These are phyloP conservation scores for Elgaria multicarinata DNA, from an alignment of 2,113 vertebrate genomes.

Conservation along the genomic window DNA sequence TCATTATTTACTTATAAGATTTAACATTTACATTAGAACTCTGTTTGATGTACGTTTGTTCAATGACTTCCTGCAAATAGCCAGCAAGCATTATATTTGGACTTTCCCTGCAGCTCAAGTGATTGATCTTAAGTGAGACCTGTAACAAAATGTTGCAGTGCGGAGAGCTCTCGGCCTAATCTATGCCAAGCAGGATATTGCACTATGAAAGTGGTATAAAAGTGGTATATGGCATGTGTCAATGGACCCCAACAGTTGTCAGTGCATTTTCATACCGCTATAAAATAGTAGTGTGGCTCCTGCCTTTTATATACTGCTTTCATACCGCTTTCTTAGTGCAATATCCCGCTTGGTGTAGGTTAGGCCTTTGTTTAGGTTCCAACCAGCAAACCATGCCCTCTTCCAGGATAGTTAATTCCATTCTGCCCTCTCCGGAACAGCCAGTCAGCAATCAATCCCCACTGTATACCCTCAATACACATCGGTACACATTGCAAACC, in stretches of 20 bases:
- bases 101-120: background rate
- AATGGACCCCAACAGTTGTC: too few relatives aligned
- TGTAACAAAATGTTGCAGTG: background rate
- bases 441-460: background rate
- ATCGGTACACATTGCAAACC: background rate
- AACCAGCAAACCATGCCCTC: background rate
- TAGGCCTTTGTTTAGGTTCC: too few relatives aligned
- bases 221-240: too few relatives aligned
- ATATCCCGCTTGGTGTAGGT: too few relatives aligned
- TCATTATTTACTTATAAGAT: background rate
- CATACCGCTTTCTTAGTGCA: too few relatives aligned
- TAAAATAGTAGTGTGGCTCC: too few relatives aligned
- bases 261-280: too few relatives aligned
- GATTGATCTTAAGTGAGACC: background rate
- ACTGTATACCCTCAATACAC: background rate
- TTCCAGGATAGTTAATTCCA: background rate
- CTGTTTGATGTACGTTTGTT: background rate
- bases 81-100: background rate
- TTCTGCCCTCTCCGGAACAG: background rate
- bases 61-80: background rate
- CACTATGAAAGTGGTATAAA: too few relatives aligned
- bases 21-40: too few relatives aligned
- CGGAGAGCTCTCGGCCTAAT: too few relatives aligned
- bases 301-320: too few relatives aligned
- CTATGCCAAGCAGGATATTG: too few relatives aligned